Conservation (phyloP, 1,140 invertebrate species). For the Lepidurus apus region DNA sequence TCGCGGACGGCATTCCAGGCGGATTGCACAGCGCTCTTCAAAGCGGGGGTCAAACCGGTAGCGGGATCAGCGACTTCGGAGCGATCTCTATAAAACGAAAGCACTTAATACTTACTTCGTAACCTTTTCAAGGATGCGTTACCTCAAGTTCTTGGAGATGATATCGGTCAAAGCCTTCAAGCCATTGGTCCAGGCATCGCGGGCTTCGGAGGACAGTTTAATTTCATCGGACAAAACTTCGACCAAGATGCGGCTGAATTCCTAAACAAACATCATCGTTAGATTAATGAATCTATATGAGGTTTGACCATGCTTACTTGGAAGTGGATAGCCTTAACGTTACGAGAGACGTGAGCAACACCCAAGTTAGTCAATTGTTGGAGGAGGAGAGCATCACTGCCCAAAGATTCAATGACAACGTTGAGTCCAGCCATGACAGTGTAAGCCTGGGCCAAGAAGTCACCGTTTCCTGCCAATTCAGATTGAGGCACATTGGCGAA, state of each 20-base stretch:
- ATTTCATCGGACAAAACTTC: slow-evolving; percentile 45
- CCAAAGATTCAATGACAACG: slow-evolving; percentile 56
- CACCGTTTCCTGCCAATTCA: slow-evolving; percentile 52
- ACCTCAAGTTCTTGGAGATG: slow-evolving; percentile 16
- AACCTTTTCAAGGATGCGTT: not conserved
- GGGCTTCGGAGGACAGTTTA: slow-evolving; percentile 45
- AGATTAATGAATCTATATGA: too few relatives aligned
- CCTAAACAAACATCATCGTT: not conserved
- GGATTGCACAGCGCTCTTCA: too few relatives aligned
- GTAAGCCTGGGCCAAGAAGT: slow-evolving; percentile 62
- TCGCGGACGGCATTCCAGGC: too few relatives aligned
- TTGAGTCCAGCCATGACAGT: slow-evolving; percentile 58
- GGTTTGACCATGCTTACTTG: slow-evolving; percentile 45
- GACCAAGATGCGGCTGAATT: slow-evolving; percentile 39
- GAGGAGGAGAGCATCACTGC: slow-evolving; percentile 56
- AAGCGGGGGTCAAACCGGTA: too few relatives aligned
- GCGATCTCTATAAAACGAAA: too few relatives aligned
- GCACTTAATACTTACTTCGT: too few relatives aligned
- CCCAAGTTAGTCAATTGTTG: slow-evolving; percentile 58
- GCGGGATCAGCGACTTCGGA: too few relatives aligned
- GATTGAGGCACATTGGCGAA: slow-evolving; percentile 54
- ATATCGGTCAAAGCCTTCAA: slow-evolving; percentile 37
- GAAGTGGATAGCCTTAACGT: slow-evolving; percentile 50
- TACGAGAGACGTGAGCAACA: slow-evolving; percentile 54
- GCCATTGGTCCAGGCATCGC: slow-evolving; percentile 50